Evolutionary conservation across 2,113 vertebrate species (phyloP), one percentile per base, ranked within the genome.

Genomic region (Cottus gobio): DNA sequence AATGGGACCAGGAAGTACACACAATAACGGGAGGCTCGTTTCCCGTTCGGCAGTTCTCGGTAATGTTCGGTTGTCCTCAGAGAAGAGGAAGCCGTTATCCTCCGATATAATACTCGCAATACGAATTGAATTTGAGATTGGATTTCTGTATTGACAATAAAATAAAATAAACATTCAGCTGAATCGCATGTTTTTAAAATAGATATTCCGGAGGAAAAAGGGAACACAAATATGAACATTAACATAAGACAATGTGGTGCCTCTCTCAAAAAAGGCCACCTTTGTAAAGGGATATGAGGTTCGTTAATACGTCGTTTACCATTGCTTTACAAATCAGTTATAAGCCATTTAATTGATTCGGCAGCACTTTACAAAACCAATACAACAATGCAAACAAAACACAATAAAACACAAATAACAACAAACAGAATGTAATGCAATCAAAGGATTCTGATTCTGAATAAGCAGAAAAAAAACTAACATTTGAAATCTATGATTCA

Each of bases 1-100:
- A 83, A 85, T 75, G 74, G 82, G 85, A 88, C 62, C 90, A 90
- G 91, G 89, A 92, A 90, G 89, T 91, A 30, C 75, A 65, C 63
- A 73, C 76, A 84, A 80, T 70, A 76, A 84, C 58, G 64, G 76
- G 85, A 81, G 42, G 78, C 72, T 83, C 82, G 83, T 71, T 66
- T 81, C 70, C 83, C 64, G 54, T 68, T 90, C 89, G 89, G 73
- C 77, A 42, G 58, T 77, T 84, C 73, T 81, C 90, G 89, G 79
- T 75, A 57, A 65, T 58, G 62, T 71, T 90, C 79, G 85, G 73
- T 58, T 72, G 71, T 75, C 39, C 67, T n/a, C 66, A 62, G 68
- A 30, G 10, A 22, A 54, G 20, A 57, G 12, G 16, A 36, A 15
- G 37, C 18, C 7, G 34, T 5, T 54, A 8, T 36, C 1, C 18